phyloP scores from a whole-genome alignment of 2,888 invertebrate genomes.

The Noctua fimbriata region DNA sequence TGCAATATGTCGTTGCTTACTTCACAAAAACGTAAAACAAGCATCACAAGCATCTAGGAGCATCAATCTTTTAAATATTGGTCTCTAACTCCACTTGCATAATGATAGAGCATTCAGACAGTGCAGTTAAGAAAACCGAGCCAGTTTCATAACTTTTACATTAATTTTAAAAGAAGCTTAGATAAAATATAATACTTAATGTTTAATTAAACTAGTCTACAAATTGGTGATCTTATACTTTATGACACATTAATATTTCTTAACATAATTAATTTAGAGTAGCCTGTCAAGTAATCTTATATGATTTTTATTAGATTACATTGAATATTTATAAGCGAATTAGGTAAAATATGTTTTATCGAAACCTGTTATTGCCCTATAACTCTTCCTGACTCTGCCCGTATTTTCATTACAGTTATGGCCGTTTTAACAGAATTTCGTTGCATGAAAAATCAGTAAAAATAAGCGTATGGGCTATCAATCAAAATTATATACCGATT shows the following conservation, averaged over 20 bases:
- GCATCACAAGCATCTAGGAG: neutral
- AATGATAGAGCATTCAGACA: neutral
- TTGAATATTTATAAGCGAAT: constrained; percentile 68
- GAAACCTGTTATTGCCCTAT: constrained; percentile 73
- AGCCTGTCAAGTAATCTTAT: constrained; percentile 48
- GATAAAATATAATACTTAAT: constrained; percentile 35
- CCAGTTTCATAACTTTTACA: constrained; percentile 12
- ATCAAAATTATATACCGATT: constrained; percentile 85
- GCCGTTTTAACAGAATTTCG: constrained; percentile 75
- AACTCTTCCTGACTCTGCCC: constrained; percentile 71
- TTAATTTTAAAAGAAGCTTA: constrained; percentile 25
- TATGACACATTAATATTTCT: constrained; percentile 52
- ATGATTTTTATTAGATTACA: constrained; percentile 57
- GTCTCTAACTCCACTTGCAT: neutral
- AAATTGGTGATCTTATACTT: constrained; percentile 57
- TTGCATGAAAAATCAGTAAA: constrained; percentile 83
- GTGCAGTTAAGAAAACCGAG: neutral
- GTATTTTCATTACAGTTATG: constrained; percentile 80
- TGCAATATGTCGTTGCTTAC: too few relatives aligned
- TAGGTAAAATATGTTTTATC: constrained; percentile 67
- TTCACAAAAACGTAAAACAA: neutral
- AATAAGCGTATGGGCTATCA: constrained; percentile 79
- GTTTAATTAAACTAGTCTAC: constrained; percentile 27
- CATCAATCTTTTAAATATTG: neutral
- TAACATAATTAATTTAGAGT: constrained; percentile 63